Base-by-base conservation (phyloP, 2,797 vertebrate genomes). In the Fistularia commersonii region DNA sequence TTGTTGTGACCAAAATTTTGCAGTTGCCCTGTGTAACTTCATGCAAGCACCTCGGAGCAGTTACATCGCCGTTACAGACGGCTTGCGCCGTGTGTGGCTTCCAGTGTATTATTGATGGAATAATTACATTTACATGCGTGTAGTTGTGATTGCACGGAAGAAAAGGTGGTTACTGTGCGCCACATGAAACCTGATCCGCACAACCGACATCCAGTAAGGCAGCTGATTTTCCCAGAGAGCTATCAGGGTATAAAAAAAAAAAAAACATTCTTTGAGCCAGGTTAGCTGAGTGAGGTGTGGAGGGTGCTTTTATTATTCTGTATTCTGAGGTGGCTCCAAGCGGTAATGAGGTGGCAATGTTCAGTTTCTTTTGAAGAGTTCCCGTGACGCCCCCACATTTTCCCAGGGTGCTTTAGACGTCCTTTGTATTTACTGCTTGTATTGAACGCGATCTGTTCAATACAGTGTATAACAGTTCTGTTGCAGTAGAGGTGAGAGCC, bases 401-500 rank as follows among this genome's bases (percentile, higher is more conserved):
- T 43, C 60, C 60, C 11, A 8, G 34, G 9, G 58, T 61, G 58
- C 48, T 52, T 75, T 57, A 41, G 3, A 52, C 50, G 48, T 32
- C 48, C n/a, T 54, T 23, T 46, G 47, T 72, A 41, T 63, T 63
- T 65, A 44, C 11, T 34, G 41, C 42, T 38, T 68, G 12, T 64
- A 46, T 44, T 44, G 48, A 55, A 47, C 52, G 51, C 6, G 39
- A 39, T 44, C 5, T 39, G 32, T 14, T 54, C 34, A 40, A 14
- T 56, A 47, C 6, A 31, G 36, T 12, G 49, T 72, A 37, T 66
- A 11, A 58, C 62, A 81, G 74, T 75, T 80, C 42, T 69, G 68
- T 70, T 77, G 48, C 61, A 73, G 79, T 51, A 54, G 54, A 77
- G 64, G 55, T 67, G 69, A 81, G 67, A 71, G 61, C 67, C 52